A percentile compares a stretch with the other conserved stretches of the same genome.
Evolutionary conservation across 2,888 invertebrate species (phyloP).

Genomic region (Pterostichus madidus): DNA sequence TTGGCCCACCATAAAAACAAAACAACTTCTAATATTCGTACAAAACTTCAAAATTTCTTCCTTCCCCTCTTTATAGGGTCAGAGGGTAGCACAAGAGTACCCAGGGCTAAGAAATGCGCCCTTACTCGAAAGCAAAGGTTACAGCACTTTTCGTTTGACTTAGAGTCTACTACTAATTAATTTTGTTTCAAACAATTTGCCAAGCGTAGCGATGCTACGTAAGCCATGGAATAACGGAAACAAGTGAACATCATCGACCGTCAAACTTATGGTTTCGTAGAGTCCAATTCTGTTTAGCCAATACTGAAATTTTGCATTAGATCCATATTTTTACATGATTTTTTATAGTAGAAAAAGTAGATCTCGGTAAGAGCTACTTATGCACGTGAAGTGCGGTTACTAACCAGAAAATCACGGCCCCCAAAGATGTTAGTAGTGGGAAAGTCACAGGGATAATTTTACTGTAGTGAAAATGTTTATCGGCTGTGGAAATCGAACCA

Average conservation of each 20-base stretch:
- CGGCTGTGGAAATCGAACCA: no score
- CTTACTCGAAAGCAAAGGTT: slow-evolving; percentile 5
- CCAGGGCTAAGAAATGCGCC: slow-evolving; percentile 1
- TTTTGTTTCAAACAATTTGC: slow-evolving; percentile 55
- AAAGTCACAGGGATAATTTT: no score
- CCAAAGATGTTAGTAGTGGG: no score
- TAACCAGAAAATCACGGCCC: no score
- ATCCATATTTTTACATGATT: no score
- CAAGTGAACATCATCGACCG: not conserved
- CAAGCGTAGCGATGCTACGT: slow-evolving; percentile 11
- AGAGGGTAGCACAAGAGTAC: not conserved
- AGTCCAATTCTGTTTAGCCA: not conserved
- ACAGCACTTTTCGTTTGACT: slow-evolving; percentile 55
- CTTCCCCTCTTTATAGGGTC: not conserved
- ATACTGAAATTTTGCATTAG: not conserved
- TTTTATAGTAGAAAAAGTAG: no score
- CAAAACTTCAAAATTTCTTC: not conserved
- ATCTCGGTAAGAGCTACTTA: no score
- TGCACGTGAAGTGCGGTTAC: no score
- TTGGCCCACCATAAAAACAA: not conserved
- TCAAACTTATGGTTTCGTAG: not conserved
- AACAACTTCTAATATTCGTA: not conserved
- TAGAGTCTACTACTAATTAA: slow-evolving; percentile 40
- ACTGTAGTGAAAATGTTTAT: no score
- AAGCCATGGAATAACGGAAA: slow-evolving; percentile 3